These are phyloP conservation scores for Pollachius pollachius DNA, from an alignment of 2,113 vertebrate genomes.

Conservation along the genomic window DNA sequence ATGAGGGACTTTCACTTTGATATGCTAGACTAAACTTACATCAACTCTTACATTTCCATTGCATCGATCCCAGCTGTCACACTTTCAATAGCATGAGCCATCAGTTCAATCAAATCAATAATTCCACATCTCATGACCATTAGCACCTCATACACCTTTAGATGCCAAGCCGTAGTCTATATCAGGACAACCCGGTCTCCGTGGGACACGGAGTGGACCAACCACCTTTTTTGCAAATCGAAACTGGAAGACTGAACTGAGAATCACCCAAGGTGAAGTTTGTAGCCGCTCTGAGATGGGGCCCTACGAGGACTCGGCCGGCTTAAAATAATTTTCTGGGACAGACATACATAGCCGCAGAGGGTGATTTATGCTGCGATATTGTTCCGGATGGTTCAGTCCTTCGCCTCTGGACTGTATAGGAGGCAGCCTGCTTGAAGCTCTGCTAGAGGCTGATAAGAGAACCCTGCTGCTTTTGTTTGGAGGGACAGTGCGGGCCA, in stretches of 20 bases:
- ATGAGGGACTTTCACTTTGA: too few species aligned
- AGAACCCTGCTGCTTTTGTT: neutral
- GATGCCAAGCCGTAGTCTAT: too few species aligned
- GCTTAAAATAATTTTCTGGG: slow-evolving; percentile 45
- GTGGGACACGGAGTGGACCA: neutral
- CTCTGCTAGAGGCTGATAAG: slow-evolving; percentile 55
- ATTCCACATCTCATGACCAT: too few species aligned
- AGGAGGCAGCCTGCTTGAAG: slow-evolving; percentile 25
- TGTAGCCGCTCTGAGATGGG: slow-evolving; percentile 2
- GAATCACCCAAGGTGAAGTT: slow-evolving; percentile 36
- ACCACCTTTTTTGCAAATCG: slow-evolving; percentile 36
- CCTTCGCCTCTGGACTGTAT: slow-evolving; percentile 29
- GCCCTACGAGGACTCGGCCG: slow-evolving; percentile 15
- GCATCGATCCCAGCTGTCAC: too few species aligned
- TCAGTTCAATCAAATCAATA: too few species aligned
- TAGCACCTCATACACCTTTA: too few species aligned
- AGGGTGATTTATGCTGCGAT: slow-evolving; percentile 51
- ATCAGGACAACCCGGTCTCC: too few species aligned
- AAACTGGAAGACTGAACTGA: slow-evolving; percentile 16
- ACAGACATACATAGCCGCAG: slow-evolving; percentile 28
- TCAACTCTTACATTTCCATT: too few species aligned
- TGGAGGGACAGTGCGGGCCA: too few species aligned
- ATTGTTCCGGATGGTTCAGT: slow-evolving; percentile 24
- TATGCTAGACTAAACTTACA: too few species aligned
- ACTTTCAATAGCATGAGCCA: too few species aligned